Percentiles rank a stretch among this genome's conserved stretches.
Conservation (phyloP, 2,797 vertebrate genomes). For the Acestrorhynchus altus region DNA sequence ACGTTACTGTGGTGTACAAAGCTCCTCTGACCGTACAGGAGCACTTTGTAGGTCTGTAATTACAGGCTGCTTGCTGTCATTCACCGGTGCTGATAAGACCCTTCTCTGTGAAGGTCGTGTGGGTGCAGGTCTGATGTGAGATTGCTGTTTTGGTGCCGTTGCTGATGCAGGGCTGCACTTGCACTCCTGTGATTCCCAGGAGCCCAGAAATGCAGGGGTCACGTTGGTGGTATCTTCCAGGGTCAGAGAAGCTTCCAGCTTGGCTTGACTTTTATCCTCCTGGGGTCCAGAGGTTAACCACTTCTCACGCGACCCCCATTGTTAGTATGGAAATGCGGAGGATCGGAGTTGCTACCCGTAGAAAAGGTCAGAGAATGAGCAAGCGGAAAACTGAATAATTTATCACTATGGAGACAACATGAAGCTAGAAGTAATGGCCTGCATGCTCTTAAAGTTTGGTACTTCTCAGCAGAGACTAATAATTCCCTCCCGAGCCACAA, state of each 20-base stretch:
- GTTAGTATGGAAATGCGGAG: constrained; percentile 75
- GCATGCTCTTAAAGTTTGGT: neutral
- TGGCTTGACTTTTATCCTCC: constrained; percentile 30
- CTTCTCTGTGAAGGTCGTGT: neutral
- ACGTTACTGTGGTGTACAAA: too few species aligned
- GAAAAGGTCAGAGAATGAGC: constrained; percentile 36
- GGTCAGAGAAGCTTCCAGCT: constrained; percentile 40
- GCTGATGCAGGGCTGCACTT: neutral
- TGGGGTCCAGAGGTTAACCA: constrained; percentile 72
- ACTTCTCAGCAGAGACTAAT: neutral
- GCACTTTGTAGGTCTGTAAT: too few species aligned
- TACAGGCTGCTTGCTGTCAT: too few species aligned
- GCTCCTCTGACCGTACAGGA: too few species aligned
- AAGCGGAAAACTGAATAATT: constrained; percentile 37
- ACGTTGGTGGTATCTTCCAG: neutral
- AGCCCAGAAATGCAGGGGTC: constrained; percentile 7
- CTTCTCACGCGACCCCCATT: constrained; percentile 63
- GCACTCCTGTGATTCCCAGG: constrained; percentile 16
- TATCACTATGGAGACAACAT: constrained; percentile 48
- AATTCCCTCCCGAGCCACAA: neutral
- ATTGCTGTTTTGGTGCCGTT: neutral
- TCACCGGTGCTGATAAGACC: neutral
- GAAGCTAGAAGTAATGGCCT: neutral
- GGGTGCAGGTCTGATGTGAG: neutral
- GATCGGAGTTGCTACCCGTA: constrained; percentile 62